Conservation (phyloP, 1,140 invertebrate genomes). For the Drosophila guanche region DNA sequence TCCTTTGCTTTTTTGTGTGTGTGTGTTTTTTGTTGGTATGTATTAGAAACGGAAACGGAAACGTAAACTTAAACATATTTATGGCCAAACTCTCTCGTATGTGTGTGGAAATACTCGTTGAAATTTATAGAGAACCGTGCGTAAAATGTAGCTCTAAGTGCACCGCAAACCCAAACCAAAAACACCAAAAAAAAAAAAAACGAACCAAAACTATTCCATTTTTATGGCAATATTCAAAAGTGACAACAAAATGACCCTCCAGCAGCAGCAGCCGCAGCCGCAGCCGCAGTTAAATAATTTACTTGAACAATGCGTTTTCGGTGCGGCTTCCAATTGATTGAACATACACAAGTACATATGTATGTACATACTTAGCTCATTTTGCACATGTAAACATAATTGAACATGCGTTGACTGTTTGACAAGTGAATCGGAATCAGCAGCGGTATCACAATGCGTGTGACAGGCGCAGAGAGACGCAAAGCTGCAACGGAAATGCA, state of each 20-base stretch:
- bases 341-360: constrained; percentile 36
- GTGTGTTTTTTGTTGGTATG: constrained; percentile 9
- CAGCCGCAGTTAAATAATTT: constrained; percentile 18
- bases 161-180: neutral
- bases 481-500: neutral
- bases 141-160: too few relatives aligned
- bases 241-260: neutral
- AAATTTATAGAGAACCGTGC: too few relatives aligned
- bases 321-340: constrained; percentile 48
- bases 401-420: constrained; percentile 26
- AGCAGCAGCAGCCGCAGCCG: neutral
- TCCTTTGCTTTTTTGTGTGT: constrained; percentile 19
- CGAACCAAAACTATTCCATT: neutral
- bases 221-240: neutral
- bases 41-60: constrained; percentile 11
- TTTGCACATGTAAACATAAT: constrained; percentile 51
- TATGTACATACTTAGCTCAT: constrained; percentile 18
- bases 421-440: constrained; percentile 24
- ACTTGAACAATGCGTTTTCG: constrained; percentile 18
- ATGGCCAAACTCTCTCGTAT: neutral
- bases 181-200: constrained; percentile 1
- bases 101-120: neutral
- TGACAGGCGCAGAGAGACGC: constrained; percentile 1
- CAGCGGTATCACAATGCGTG: too few relatives aligned
- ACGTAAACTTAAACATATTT: neutral